Evolutionary conservation across 2,113 vertebrate genomes (phyloP), one percentile per base, ranked within the genome.

Genomic region (Pteronura brasiliensis): DNA sequence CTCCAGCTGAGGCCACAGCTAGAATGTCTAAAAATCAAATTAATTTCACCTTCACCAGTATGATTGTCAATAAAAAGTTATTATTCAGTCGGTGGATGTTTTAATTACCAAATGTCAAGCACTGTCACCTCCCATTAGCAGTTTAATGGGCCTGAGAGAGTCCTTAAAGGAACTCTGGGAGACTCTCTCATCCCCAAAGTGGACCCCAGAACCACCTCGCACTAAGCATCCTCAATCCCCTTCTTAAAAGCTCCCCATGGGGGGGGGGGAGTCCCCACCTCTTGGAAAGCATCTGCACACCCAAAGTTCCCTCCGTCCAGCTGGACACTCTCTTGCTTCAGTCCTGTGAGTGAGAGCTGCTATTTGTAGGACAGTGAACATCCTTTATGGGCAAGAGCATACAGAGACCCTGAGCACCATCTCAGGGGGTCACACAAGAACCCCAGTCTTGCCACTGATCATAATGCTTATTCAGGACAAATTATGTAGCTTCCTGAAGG

Each of bases 1-100:
- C 65, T 49, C 95, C 94, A 93, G 96, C 39, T 4, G 0, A 67
- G 92, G 39, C 91, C 29, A 6, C 2, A 67, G 72, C 44, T 42
- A 92, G 93, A 67, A 65, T 76, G 87, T 93, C 94, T 76, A 81
- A 98, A 97, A 97, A 96, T 98, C 92, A 98, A 96, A 97, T 98
- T 97, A 97, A 92, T 86, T 96, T 95, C 84, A 47, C 92, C 27
- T 82, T 92, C 97, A 67, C 83, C 87, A 69, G 93, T 90, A 96
- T 90, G 93, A 98, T 4, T 95, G 79, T 90, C 97, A 93, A 97
- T 98, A 97, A 77, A 95, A 61, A 95, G 72, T 95, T 93, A 94
- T 97, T 85, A 97, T 97, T 91, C 91, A 74, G 87, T 87, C 34
- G 80, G 49, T 10, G 92, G 97, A 93, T 74, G 77, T 98, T 98